Evolutionary conservation across 2,797 vertebrate genomes (phyloP).

Genomic region (Babyrousa celebensis): DNA sequence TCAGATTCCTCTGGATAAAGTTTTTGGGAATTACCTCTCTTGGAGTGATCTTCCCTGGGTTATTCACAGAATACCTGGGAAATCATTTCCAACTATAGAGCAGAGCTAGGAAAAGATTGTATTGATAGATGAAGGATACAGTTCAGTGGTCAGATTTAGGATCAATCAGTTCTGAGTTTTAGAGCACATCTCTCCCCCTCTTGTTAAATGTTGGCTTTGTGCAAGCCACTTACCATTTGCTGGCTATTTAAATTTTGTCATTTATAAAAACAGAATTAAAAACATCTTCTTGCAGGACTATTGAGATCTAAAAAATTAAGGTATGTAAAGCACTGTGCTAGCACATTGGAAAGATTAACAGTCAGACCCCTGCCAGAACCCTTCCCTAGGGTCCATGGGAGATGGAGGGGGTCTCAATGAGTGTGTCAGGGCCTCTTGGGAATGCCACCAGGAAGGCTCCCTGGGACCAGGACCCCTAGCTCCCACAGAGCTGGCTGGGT

Average conservation of each 20-base stretch:
- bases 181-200: not conserved
- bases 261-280: slow-evolving; percentile 39
- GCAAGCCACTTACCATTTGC: not conserved
- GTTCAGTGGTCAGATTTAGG: not conserved
- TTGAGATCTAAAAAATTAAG: not conserved
- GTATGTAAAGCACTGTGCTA: not conserved
- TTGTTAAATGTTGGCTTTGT: not conserved
- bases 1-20: not conserved
- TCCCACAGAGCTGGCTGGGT: not conserved
- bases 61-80: not conserved
- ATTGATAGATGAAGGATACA: too few relatives aligned
- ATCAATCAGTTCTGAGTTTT: not conserved
- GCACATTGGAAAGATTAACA: not conserved
- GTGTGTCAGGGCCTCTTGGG: not conserved
- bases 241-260: not conserved
- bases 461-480: not conserved
- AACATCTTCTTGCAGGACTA: not conserved
- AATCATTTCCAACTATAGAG: not conserved
- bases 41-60: not conserved
- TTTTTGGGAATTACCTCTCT: not conserved
- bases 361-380: slow-evolving; percentile 22
- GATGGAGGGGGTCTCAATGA: not conserved
- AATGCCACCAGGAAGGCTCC: not conserved
- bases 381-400: not conserved
- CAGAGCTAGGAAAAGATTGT: not conserved